Evolutionary conservation across 2,113 vertebrate genomes (phyloP).

Genomic region (Hypocryptadius cinnamomeus): DNA sequence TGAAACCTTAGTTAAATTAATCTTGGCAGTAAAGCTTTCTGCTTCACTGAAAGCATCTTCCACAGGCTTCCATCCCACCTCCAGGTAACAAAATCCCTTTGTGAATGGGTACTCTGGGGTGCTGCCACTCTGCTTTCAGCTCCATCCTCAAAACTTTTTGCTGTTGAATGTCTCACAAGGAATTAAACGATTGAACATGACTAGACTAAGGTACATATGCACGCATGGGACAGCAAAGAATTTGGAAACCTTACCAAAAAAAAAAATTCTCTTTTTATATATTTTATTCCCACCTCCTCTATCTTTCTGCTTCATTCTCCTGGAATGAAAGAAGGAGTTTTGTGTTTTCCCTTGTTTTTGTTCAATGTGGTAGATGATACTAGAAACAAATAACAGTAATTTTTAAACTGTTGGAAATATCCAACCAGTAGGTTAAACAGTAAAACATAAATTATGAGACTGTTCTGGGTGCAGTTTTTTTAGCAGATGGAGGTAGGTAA

Average conservation of each 20-base stretch:
- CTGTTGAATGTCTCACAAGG: background rate
- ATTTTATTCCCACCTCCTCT: background rate
- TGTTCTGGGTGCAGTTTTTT: background rate
- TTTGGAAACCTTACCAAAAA: background rate
- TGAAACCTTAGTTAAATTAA: background rate
- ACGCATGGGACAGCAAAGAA: fast-evolving
- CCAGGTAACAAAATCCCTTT: background rate
- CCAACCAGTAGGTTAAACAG: background rate
- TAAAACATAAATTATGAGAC: background rate
- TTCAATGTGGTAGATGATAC: background rate
- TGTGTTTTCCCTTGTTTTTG: background rate
- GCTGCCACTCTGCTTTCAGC: background rate
- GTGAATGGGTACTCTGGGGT: background rate
- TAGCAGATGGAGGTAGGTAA: background rate
- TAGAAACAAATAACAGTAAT: background rate
- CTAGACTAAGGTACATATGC: background rate
- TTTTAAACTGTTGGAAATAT: background rate
- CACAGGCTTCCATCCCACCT: background rate
- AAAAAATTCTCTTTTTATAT: background rate
- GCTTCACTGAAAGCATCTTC: background rate
- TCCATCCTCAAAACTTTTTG: background rate
- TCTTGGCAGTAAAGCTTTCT: background rate
- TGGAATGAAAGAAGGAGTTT: background rate
- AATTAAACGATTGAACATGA: background rate
- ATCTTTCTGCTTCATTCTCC: background rate